Base-by-base conservation (phyloP, 2,888 invertebrate species). In the Epinotia bilunana region DNA sequence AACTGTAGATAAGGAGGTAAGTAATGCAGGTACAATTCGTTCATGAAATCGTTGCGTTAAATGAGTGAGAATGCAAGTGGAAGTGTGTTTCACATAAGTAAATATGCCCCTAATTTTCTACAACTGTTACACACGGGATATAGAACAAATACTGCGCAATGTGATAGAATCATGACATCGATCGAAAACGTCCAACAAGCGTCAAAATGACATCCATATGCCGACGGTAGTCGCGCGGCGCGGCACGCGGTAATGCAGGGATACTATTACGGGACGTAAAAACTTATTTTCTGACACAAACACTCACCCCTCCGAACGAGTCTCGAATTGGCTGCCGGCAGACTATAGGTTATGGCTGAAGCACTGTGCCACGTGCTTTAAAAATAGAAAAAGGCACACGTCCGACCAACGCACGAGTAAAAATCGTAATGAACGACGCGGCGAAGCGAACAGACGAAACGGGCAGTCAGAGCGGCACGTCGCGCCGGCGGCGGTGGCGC, bases 321-420 rank as follows among this genome's bases (percentile, higher is more conserved):
- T 70, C 70, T 79, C 72, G 71, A 74, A 76, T 77, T 77, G 79
- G 76, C 68, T 68, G 73, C 72, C 77, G 76, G 75, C 78, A 28
- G 78, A 72, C 77, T 80, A 72, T 81, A 83, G 83, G 87, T 83
- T 84, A 83, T 81, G 82, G 84, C 82, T 81, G 84, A 84, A 83
- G 84, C 88, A 87, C 87, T 64, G 78, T 83, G 89, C 91, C 92
- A 92, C 92, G 92, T 92, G 91, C 85, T 88, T 86, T 87, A 87
- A 82, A 85, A 86, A 86, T 85, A 86, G 87, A 79, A 82, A 78
- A 80, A 76, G 79, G 77, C 79, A 81, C 84, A 83, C 89, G 85
- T 86, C 86, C 87, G 83, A 74, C 80, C 83, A 78, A 76, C 82
- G 80, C 88, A 88, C 86, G 82, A 83, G 87, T 86, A 88, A 88